Evolutionary conservation across 2,113 vertebrate genomes (phyloP).

Genomic region (Indicator maculatus): DNA sequence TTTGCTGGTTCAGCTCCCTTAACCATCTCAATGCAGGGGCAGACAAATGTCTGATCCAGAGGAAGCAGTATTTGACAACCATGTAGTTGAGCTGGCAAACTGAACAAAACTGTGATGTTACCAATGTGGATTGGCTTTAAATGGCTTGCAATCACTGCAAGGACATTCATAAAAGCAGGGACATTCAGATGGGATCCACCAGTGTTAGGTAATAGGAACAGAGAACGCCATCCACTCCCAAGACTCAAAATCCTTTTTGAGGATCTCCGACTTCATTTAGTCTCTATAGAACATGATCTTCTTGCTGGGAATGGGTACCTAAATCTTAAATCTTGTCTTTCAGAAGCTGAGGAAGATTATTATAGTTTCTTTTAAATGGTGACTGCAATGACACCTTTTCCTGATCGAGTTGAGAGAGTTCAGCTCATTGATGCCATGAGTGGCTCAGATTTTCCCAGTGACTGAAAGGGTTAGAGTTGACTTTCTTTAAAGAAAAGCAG

Average conservation of each 20-base stretch:
- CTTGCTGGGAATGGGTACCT: neutral
- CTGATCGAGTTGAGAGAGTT: neutral
- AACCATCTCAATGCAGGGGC: neutral
- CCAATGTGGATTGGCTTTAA: neutral
- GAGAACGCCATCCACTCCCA: neutral
- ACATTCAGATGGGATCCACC: neutral
- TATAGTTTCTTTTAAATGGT: neutral
- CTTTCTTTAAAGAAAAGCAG: neutral
- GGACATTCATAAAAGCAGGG: neutral
- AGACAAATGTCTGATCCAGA: neutral
- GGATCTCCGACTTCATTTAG: neutral
- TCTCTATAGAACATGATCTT: neutral
- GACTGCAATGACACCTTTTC: neutral
- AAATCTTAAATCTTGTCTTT: neutral
- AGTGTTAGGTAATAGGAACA: neutral
- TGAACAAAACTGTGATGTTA: conserved; percentile 1
- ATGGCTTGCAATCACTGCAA: neutral
- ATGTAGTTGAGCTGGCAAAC: neutral
- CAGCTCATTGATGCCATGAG: neutral
- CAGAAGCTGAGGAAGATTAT: neutral
- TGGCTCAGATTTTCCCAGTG: neutral
- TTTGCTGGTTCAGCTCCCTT: neutral
- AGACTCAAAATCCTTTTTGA: neutral
- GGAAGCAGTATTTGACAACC: neutral
- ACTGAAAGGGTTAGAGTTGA: neutral